Percentiles rank a stretch among this genome's conserved stretches.
phyloP scores from a whole-genome alignment of 2,113 vertebrate species.

The Lynx canadensis region DNA sequence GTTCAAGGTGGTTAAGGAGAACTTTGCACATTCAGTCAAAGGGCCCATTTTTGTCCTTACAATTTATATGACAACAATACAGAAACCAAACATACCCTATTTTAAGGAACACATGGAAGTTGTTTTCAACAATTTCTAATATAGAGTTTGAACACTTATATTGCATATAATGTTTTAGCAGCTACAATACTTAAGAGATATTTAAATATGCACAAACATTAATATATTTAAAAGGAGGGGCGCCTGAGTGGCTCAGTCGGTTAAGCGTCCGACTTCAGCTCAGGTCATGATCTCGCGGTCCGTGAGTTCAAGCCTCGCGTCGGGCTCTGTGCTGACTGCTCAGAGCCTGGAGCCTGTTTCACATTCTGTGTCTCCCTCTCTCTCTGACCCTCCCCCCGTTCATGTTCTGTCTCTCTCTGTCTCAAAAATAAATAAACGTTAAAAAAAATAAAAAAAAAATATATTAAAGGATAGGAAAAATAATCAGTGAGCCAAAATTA shows the following conservation, averaged over 20 bases:
- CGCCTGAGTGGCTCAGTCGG: too few species aligned
- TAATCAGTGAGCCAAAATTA: slow-evolving; percentile 65
- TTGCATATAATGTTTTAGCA: slow-evolving; percentile 58
- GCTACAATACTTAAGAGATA: slow-evolving; percentile 70
- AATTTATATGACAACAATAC: slow-evolving; percentile 63
- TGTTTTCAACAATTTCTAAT: slow-evolving; percentile 73
- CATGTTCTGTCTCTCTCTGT: too few species aligned
- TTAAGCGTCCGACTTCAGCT: too few species aligned
- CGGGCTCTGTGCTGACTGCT: too few species aligned
- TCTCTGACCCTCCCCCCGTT: too few species aligned
- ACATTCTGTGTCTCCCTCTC: too few species aligned
- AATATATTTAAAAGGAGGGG: slow-evolving; percentile 41
- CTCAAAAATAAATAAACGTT: too few species aligned
- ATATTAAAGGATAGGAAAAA: slow-evolving; percentile 53
- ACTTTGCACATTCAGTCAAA: slow-evolving; percentile 71
- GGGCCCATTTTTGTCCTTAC: slow-evolving; percentile 52
- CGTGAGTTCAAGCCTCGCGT: too few species aligned
- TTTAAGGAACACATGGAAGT: slow-evolving; percentile 71
- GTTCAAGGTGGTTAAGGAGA: slow-evolving; percentile 71
- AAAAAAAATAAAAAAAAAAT: not conserved
- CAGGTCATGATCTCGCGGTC: too few species aligned
- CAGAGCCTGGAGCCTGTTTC: too few species aligned
- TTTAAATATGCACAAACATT: slow-evolving; percentile 60
- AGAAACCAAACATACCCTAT: slow-evolving; percentile 70
- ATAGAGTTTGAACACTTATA: slow-evolving; percentile 70